Evolutionary conservation across 2,113 vertebrate genomes (phyloP).

Genomic region (Rutilus rutilus): DNA sequence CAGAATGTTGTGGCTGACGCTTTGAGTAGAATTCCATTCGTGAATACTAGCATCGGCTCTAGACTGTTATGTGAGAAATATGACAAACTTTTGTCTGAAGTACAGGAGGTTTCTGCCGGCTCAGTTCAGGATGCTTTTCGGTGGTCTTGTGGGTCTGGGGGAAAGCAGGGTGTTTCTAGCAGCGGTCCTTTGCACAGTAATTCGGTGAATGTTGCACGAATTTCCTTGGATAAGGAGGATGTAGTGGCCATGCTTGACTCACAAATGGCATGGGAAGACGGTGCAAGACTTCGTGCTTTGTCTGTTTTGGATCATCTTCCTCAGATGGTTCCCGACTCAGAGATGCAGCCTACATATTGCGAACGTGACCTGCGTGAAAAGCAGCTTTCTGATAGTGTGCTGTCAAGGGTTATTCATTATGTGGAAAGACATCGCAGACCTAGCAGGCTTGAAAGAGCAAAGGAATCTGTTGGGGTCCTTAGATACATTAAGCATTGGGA

Average conservation of each 20-base stretch:
- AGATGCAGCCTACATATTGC: too few relatives aligned
- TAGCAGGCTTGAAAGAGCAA: too few relatives aligned
- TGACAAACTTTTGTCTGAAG: neutral
- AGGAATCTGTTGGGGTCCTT: too few relatives aligned
- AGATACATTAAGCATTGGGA: too few relatives aligned
- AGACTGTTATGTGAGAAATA: neutral
- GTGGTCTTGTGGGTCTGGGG: neutral
- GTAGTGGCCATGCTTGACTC: neutral
- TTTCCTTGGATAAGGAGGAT: neutral
- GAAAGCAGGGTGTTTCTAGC: neutral
- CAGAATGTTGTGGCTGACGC: neutral
- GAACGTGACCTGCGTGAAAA: too few relatives aligned
- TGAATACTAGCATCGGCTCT: neutral
- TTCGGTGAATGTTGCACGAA: neutral
- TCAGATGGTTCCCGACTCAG: too few relatives aligned
- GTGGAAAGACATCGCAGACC: too few relatives aligned
- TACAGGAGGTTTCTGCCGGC: neutral
- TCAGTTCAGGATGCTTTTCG: constrained; percentile 3
- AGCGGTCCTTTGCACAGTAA: neutral
- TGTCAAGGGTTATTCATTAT: too few relatives aligned
- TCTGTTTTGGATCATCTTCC: constrained; percentile 16
- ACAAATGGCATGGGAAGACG: too few relatives aligned
- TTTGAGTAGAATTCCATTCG: neutral
- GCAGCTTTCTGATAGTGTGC: too few relatives aligned
- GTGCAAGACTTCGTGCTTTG: neutral